Conservation (phyloP, 2,888 invertebrate genomes). For the Bombylius major region DNA sequence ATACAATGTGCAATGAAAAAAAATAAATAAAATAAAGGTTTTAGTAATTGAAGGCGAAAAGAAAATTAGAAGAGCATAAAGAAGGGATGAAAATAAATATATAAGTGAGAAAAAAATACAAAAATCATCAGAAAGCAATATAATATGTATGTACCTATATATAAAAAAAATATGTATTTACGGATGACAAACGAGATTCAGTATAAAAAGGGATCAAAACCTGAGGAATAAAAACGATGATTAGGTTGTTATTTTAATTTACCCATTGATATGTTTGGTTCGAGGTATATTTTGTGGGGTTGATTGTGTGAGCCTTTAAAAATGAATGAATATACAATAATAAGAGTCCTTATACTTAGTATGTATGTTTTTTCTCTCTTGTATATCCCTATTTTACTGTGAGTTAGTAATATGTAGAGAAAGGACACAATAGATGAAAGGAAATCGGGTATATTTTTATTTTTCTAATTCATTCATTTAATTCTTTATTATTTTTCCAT, state of each 20-base stretch:
- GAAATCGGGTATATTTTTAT: background rate
- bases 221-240: constrained; percentile 26
- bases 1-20: background rate
- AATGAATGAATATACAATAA: too few species aligned
- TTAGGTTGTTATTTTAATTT: constrained; percentile 40
- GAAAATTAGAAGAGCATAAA: too few species aligned
- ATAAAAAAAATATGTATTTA: background rate
- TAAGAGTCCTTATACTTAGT: background rate
- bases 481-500: too few species aligned
- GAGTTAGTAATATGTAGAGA: too few species aligned
- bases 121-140: constrained; percentile 1
- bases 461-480: too few species aligned
- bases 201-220: constrained; percentile 8
- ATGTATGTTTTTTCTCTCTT: too few species aligned
- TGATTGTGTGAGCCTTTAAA: constrained; percentile 5
- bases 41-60: background rate
- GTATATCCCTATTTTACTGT: too few species aligned
- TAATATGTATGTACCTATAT: background rate
- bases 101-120: background rate
- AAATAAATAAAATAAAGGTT: constrained; percentile 1
- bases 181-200: constrained; percentile 11
- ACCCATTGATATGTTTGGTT: constrained; percentile 34
- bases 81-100: too few species aligned
- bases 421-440: background rate
- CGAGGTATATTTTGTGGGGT: constrained; percentile 16